Conservation (phyloP, 2,888 invertebrate species). For the Trileptium ribeirensis region DNA sequence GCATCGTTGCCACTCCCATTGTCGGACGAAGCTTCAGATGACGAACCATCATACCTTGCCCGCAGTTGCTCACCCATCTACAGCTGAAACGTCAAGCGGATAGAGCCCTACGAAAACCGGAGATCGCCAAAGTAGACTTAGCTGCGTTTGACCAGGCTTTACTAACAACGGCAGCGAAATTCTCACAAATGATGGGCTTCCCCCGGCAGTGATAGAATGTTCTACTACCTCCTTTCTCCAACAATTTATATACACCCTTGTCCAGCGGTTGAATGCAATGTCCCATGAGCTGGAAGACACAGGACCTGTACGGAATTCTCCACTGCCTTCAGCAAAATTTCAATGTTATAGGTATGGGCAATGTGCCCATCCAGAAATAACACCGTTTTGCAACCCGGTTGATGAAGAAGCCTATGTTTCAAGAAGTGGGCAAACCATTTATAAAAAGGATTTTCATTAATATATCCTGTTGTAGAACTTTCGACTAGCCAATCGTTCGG, state of each 20-base stretch:
- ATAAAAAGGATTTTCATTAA: not conserved
- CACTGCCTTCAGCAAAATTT: not conserved
- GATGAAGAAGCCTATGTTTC: not conserved
- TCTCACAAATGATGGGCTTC: too few relatives aligned
- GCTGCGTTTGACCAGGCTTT: not conserved
- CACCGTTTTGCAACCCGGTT: not conserved
- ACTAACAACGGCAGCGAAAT: not conserved
- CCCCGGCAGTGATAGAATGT: too few relatives aligned
- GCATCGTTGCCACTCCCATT: too few relatives aligned
- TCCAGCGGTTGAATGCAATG: slow-evolving; percentile 5
- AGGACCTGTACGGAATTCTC: too few relatives aligned
- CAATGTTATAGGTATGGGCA: not conserved
- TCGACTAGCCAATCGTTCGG: not conserved
- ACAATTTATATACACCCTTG: not conserved
- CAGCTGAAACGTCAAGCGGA: too few relatives aligned
- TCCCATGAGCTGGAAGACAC: too few relatives aligned
- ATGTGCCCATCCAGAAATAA: not conserved
- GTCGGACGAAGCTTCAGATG: too few relatives aligned
- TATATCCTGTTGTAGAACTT: not conserved
- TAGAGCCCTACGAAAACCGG: too few relatives aligned
- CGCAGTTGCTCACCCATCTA: too few relatives aligned
- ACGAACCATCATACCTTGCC: too few relatives aligned
- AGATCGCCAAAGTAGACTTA: not conserved
- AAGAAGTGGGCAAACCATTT: too few relatives aligned
- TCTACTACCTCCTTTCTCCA: not conserved